phyloP scores from a whole-genome alignment of 2,888 invertebrate species.

The Pteria penguin region DNA sequence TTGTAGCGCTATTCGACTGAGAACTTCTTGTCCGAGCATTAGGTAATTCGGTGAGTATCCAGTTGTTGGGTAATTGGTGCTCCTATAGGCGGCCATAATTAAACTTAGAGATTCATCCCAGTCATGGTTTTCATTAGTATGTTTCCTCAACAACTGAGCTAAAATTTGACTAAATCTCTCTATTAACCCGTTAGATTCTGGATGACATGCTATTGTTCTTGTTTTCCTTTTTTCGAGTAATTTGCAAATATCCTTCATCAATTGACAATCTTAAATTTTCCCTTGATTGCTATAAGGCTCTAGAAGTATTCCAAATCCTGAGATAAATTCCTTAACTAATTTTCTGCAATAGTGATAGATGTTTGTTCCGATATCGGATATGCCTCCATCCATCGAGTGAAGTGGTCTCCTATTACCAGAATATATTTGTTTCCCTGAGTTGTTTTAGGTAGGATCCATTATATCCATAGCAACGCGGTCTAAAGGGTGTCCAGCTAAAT shows the following conservation, averaged over 20 bases:
- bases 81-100: constrained; percentile 31
- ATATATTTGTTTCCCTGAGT: not conserved
- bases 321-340: constrained; percentile 4
- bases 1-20: constrained; percentile 17
- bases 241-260: constrained; percentile 16
- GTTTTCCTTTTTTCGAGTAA: constrained; percentile 30
- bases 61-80: constrained; percentile 30
- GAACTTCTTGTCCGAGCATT: constrained; percentile 42
- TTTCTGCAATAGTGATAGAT: not conserved
- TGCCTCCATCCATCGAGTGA: constrained; percentile 7
- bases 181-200: constrained; percentile 31
- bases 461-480: not conserved
- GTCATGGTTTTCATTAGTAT: not conserved
- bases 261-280: constrained; percentile 24
- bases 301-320: constrained; percentile 6
- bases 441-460: not conserved
- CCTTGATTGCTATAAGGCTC: constrained; percentile 21
- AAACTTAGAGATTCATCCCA: constrained; percentile 27
- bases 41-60: constrained; percentile 38
- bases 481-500: not conserved
- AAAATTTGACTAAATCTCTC: constrained; percentile 32
- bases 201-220: constrained; percentile 27
- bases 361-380: not conserved
- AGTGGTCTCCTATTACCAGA: constrained; percentile 1
- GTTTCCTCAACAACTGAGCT: not conserved